Evolutionary conservation across 2,888 invertebrate genomes (phyloP), one percentile per base, ranked within the genome.

Genomic region (Hydropsyche betteni): DNA sequence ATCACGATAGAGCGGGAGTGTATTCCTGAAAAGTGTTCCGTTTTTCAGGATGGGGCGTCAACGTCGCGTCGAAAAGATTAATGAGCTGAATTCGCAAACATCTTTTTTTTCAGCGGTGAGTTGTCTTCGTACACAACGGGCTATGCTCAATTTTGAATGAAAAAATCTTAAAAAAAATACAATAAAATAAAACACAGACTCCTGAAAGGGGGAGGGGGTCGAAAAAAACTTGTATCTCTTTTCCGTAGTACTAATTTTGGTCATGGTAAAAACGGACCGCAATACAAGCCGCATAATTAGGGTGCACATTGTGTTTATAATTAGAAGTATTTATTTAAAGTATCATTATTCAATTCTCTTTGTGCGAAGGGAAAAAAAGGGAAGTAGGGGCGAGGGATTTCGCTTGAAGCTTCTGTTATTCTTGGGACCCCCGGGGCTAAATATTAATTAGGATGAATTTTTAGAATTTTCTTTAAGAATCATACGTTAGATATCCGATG

Each of bases 361-460:
- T 70, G 69, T 69, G 69, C 34, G 24, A 24, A 24, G 24, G 7
- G 10, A 12, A 34, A 10, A 8, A 38, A 8, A n/a, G 33, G 44
- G 64, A 24, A 24, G 34, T 12, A 38, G 44, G 69, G 44, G n/a
- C 14, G 14, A 5, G 69, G 44, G 7, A 3, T 12, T 14, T 44
- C 10, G 7, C 6, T 44, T 6, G 44, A 44, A 44, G 44, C 44
- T 8, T 44, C 44, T 8, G 44, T 2, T 44, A 2, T 44, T 4
- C 69, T 38, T 10, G 34, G 58, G 36, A 58, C 55, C 12, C 68
- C 68, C 61, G 36, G 24, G 74, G 68, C 74, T 14, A 38, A 74
- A 74, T 74, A 74, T 74, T 74, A 74, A 74, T 74, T 74, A 64
- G 38, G 36, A n/a, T 33, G 36, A 68, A 74, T 61, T 74, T 34